These are phyloP conservation scores for Temnothorax ravouxi DNA, from an alignment of 2,888 invertebrate genomes.

Conservation along the genomic window DNA sequence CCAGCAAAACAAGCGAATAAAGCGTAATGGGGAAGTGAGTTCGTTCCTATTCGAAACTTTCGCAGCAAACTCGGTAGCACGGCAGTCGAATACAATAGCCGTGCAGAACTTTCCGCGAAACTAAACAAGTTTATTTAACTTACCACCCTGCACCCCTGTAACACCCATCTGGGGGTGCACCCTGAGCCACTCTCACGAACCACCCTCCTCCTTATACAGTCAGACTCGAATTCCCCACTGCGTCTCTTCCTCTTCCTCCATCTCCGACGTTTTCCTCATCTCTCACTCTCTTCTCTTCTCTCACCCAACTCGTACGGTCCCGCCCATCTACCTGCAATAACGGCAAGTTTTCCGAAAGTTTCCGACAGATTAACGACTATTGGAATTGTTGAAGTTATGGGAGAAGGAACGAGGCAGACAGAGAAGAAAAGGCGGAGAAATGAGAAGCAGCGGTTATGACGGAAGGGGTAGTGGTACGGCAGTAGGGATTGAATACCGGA, in stretches of 20 bases:
- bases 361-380: constrained; percentile 84
- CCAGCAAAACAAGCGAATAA: constrained; percentile 83
- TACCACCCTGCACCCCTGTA: constrained; percentile 77
- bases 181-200: constrained; percentile 16
- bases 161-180: constrained; percentile 55
- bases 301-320: constrained; percentile 61
- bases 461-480: constrained; percentile 41
- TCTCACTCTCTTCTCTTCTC: constrained; percentile 60
- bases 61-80: constrained; percentile 78
- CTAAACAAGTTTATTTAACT: constrained; percentile 86
- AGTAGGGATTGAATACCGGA: constrained; percentile 67
- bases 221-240: constrained; percentile 44
- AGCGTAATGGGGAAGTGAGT: constrained; percentile 82
- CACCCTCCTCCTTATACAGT: constrained; percentile 43
- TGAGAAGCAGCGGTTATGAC: constrained; percentile 44
- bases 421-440: constrained; percentile 45
- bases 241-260: constrained; percentile 30
- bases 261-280: constrained; percentile 48
- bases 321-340: constrained; percentile 81
- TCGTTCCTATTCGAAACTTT: constrained; percentile 84
- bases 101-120: constrained; percentile 82
- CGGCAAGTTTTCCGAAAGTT: constrained; percentile 82
- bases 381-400: constrained; percentile 84
- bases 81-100: constrained; percentile 84
- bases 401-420: constrained; percentile 61